These are phyloP conservation scores for Heliconius hewitsoni DNA, from an alignment of 1,140 invertebrate species.

Conservation along the genomic window DNA sequence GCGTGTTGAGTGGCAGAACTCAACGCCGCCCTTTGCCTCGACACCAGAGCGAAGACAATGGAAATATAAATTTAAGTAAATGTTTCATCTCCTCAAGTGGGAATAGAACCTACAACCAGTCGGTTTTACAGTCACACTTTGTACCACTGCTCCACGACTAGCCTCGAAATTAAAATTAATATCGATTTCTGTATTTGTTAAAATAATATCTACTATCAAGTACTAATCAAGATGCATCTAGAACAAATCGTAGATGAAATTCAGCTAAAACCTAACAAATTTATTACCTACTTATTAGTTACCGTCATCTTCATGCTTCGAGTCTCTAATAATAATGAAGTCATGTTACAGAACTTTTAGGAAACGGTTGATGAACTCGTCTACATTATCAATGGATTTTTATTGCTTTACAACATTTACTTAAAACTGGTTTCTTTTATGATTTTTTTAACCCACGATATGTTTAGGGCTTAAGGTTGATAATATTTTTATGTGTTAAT, in stretches of 20 bases:
- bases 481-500: too few species aligned
- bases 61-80: too few species aligned
- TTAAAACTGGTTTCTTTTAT: neutral
- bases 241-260: neutral
- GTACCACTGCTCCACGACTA: too few species aligned
- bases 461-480: neutral
- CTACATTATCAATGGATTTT: neutral
- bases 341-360: neutral
- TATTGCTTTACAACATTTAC: neutral
- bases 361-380: slow-evolving; percentile 5
- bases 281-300: neutral
- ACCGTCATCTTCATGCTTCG: neutral
- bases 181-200: too few species aligned
- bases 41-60: too few species aligned
- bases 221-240: neutral
- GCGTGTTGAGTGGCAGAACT: too few species aligned
- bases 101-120: too few species aligned
- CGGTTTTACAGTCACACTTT: too few species aligned
- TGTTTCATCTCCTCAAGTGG: too few species aligned
- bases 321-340: slow-evolving; percentile 8
- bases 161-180: too few species aligned
- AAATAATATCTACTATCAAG: neutral
- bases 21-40: too few species aligned
- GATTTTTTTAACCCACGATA: neutral
- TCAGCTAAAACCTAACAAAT: neutral